A percentile compares a stretch with the other conserved stretches of the same genome.
These are phyloP conservation scores for Nesidiocoris tenuis DNA, from an alignment of 2,888 invertebrate species.

Conservation along the genomic window DNA sequence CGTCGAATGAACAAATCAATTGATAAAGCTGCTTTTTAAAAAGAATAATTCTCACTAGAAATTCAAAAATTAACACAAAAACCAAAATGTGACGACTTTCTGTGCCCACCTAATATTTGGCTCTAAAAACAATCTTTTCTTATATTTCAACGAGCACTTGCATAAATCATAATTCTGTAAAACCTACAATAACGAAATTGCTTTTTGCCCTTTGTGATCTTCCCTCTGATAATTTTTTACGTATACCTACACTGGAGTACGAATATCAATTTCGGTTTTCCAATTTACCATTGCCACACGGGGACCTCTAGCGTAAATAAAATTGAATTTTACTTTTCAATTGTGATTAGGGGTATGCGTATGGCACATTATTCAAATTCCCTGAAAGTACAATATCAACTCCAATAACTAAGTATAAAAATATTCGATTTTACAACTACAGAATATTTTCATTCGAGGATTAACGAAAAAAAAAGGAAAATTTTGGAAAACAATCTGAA, in stretches of 20 bases:
- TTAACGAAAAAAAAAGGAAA: constrained; percentile 25
- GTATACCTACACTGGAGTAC: neutral
- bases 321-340: constrained; percentile 5
- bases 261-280: neutral
- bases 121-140: too few species aligned
- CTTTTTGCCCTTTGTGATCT: neutral
- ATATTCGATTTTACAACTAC: constrained; percentile 34
- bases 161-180: too few species aligned
- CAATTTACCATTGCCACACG: constrained; percentile 32
- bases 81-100: too few species aligned
- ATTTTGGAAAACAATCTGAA: constrained; percentile 45
- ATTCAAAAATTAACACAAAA: too few species aligned
- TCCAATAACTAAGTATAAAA: constrained; percentile 32
- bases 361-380: constrained; percentile 40
- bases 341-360: constrained; percentile 37
- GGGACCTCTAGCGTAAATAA: constrained; percentile 38
- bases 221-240: too few species aligned
- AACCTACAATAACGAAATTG: too few species aligned
- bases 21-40: too few species aligned
- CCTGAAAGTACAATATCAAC: constrained; percentile 45
- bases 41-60: too few species aligned
- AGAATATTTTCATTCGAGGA: constrained; percentile 33
- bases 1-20: too few species aligned
- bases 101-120: too few species aligned
- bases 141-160: too few species aligned